Evolutionary conservation across 2,888 invertebrate genomes (phyloP).

Genomic region (Ommatoiulus sabulosus): DNA sequence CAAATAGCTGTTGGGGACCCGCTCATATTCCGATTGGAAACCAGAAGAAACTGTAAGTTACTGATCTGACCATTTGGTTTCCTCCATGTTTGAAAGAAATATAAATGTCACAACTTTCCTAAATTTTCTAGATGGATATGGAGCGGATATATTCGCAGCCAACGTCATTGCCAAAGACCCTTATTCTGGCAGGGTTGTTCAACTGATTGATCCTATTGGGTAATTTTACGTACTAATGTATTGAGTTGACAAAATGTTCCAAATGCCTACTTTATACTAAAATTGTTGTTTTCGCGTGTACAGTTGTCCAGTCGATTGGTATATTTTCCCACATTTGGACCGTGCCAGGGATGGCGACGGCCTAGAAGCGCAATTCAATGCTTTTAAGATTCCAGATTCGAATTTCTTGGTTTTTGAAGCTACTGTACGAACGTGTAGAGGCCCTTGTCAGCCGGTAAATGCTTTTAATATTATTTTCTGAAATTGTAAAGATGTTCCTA

Average conservation of each 20-base stretch:
- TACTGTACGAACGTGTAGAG: conserved; percentile 87
- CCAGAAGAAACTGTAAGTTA: conserved; percentile 78
- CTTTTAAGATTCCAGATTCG: conserved; percentile 94
- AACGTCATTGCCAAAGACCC: conserved; percentile 94
- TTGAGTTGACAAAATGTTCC: conserved; percentile 63
- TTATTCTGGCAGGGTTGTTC: conserved; percentile 89
- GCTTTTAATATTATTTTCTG: neutral
- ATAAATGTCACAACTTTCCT: conserved; percentile 14
- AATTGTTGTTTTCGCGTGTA: neutral
- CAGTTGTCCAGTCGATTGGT: conserved; percentile 91
- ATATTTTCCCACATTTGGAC: conserved; percentile 91
- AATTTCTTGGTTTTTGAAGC: conserved; percentile 94
- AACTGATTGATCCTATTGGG: conserved; percentile 90
- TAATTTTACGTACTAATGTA: conserved; percentile 66
- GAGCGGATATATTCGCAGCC: conserved; percentile 90
- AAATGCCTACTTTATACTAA: neutral
- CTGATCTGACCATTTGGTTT: neutral
- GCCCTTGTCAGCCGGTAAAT: conserved; percentile 84
- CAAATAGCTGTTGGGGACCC: conserved; percentile 95
- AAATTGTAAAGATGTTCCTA: neutral
- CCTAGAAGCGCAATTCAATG: conserved; percentile 90
- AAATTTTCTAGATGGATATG: conserved; percentile 63
- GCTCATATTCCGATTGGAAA: conserved; percentile 86
- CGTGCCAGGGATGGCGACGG: conserved; percentile 87
- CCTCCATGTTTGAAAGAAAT: neutral